These are phyloP conservation scores for Brienomyrus brachyistius DNA, from an alignment of 2,113 vertebrate species.

Conservation along the genomic window DNA sequence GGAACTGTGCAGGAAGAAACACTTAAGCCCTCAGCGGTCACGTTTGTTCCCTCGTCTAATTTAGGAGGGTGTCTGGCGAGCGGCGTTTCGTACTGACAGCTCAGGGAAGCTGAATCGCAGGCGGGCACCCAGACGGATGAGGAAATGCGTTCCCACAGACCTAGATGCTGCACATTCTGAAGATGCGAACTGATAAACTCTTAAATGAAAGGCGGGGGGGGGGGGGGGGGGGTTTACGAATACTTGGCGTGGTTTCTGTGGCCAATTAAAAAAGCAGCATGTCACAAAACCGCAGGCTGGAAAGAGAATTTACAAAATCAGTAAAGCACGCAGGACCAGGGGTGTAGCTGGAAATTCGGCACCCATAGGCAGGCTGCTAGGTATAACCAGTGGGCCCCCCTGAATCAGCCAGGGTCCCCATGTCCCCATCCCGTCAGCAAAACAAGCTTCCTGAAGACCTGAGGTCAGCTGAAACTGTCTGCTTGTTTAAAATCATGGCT, in stretches of 20 bases:
- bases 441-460: background rate
- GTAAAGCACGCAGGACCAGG: background rate
- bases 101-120: background rate
- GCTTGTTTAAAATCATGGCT: background rate
- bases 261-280: background rate
- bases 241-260: background rate
- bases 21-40: constrained; percentile 21
- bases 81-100: too few relatives aligned
- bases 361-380: background rate
- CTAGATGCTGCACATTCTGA: background rate
- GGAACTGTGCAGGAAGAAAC: constrained; percentile 32
- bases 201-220: too few relatives aligned
- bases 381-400: background rate
- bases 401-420: background rate
- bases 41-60: background rate
- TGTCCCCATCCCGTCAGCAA: background rate
- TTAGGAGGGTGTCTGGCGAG: background rate
- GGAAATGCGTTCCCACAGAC: background rate
- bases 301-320: background rate
- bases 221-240: background rate
- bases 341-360: too few relatives aligned
- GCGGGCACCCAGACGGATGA: too few relatives aligned
- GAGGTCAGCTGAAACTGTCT: background rate
- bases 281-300: background rate
- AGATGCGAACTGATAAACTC: background rate